Percentiles rank a stretch among this genome's conserved stretches.
Conservation (phyloP, 2,888 invertebrate genomes). For the Cyaniris semiargus region DNA sequence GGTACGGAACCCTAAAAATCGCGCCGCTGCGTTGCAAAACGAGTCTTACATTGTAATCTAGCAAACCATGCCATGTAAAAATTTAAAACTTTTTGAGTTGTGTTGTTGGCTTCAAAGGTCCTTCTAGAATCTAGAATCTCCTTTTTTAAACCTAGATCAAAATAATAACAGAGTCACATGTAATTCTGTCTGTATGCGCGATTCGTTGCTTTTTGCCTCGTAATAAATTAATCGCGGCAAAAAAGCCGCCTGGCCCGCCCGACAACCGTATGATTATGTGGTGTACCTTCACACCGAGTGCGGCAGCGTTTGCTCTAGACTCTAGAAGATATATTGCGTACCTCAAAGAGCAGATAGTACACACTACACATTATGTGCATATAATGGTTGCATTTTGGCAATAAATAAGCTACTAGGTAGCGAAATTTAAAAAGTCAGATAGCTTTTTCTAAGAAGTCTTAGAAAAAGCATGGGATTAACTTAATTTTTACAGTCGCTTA, state of each 20-base stretch:
- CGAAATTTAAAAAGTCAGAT: no score
- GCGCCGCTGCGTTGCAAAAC: no score
- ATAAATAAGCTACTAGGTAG: no score
- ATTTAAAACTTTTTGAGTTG: no score
- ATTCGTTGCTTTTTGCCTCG: conserved; percentile 22
- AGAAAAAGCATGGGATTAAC: no score
- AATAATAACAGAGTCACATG: neutral
- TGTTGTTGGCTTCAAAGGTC: neutral
- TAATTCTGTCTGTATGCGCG: conserved; percentile 6
- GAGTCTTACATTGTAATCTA: no score
- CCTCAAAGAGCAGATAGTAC: neutral
- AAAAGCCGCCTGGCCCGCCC: conserved; percentile 1
- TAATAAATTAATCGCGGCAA: conserved; percentile 30
- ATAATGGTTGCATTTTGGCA: no score
- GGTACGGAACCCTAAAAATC: no score
- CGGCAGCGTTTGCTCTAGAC: neutral
- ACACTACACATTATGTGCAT: no score
- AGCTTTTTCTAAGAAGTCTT: no score
- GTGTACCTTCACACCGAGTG: conserved; percentile 8
- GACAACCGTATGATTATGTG: conserved; percentile 27
- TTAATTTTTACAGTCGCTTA: no score
- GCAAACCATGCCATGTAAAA: no score
- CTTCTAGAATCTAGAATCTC: neutral
- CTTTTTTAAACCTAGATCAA: neutral
- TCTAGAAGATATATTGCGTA: neutral